Evolutionary conservation across 2,113 vertebrate species (phyloP).

Genomic region (Opisthocomus hoazin): DNA sequence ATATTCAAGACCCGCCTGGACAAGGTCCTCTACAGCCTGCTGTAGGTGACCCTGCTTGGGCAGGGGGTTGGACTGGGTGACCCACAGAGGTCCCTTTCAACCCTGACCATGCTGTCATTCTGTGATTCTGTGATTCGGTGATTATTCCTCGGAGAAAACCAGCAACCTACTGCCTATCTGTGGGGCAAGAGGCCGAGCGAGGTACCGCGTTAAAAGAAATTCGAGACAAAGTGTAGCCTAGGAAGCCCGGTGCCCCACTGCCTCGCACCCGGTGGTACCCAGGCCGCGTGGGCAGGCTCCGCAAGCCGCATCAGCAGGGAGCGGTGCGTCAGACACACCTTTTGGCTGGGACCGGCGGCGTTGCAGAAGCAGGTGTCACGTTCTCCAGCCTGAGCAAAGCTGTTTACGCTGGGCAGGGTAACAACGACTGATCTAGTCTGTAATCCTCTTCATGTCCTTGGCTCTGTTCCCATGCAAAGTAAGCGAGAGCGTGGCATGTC

Average conservation of each 20-base stretch:
- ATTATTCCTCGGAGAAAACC: background rate
- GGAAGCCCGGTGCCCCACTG: background rate
- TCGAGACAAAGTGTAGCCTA: background rate
- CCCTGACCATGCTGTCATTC: too few species aligned
- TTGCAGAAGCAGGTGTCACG: background rate
- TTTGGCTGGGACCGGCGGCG: background rate
- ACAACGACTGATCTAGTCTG: background rate
- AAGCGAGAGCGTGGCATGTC: background rate
- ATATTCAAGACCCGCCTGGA: too few species aligned
- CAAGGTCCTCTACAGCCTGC: too few species aligned
- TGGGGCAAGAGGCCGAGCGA: background rate
- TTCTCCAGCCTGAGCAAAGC: background rate
- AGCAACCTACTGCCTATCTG: background rate
- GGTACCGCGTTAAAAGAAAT: background rate
- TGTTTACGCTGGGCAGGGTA: background rate
- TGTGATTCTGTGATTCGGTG: too few species aligned
- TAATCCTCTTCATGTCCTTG: background rate
- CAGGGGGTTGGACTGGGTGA: too few species aligned
- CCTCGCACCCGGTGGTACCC: background rate
- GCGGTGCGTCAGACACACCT: background rate
- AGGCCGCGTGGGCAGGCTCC: background rate
- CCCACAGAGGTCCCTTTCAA: too few species aligned
- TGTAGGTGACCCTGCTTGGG: too few species aligned
- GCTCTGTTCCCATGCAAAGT: background rate
- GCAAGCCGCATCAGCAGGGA: background rate